phyloP scores from a whole-genome alignment of 2,113 vertebrate species.

The Eclectus roratus region DNA sequence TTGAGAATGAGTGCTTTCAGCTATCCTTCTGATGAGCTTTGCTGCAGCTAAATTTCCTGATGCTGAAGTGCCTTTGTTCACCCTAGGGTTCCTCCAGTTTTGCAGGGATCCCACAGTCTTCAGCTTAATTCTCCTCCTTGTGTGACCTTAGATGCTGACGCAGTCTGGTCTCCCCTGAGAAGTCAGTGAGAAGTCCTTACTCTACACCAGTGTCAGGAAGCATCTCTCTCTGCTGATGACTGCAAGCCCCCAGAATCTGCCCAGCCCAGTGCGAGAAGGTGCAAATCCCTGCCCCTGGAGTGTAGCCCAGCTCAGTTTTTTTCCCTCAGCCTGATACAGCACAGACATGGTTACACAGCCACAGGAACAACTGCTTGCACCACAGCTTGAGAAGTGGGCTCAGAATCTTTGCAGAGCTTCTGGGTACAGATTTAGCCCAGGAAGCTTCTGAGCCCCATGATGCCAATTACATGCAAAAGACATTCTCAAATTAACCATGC shows the following conservation, averaged over 20 bases:
- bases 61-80: not conserved
- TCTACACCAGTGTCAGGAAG: not conserved
- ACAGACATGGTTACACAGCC: not conserved
- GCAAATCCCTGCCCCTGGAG: not conserved
- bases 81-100: not conserved
- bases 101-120: not conserved
- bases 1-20: not conserved
- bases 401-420: not conserved
- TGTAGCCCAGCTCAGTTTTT: not conserved
- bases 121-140: not conserved
- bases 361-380: not conserved
- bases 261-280: not conserved
- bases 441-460: not conserved
- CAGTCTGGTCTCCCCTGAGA: not conserved
- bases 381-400: not conserved
- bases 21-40: not conserved
- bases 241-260: not conserved
- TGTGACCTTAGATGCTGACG: not conserved
- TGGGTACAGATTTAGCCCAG: not conserved
- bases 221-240: not conserved
- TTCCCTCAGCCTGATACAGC: rapidly evolving
- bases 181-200: not conserved
- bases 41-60: not conserved
- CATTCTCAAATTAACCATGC: not conserved
- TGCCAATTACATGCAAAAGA: not conserved